Percentiles rank a stretch among this genome's conserved stretches.
Evolutionary conservation across 2,113 vertebrate genomes (phyloP).

Genomic region (Penelope pileata): DNA sequence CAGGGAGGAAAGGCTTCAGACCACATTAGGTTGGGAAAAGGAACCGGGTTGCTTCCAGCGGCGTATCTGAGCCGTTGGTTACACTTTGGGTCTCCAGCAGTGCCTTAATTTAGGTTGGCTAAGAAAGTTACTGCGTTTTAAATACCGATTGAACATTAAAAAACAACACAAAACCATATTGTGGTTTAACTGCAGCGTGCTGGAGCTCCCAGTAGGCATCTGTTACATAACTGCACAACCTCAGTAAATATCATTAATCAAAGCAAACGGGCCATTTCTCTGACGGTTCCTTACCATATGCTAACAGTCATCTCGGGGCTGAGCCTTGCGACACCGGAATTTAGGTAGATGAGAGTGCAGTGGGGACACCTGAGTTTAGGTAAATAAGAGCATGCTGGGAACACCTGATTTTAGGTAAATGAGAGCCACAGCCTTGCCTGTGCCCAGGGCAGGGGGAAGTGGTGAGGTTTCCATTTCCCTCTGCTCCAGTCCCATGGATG

Average conservation of each 20-base stretch:
- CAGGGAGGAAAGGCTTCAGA: neutral
- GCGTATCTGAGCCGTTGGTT: slow-evolving; percentile 51
- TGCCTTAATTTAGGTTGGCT: slow-evolving; percentile 63
- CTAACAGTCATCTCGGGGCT: neutral
- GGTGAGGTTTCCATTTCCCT: neutral
- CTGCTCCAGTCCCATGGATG: neutral
- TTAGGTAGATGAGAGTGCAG: neutral
- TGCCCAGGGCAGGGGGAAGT: neutral
- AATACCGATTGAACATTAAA: slow-evolving; percentile 69
- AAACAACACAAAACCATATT: slow-evolving; percentile 63
- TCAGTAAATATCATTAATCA: slow-evolving; percentile 65
- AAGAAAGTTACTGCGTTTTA: slow-evolving; percentile 70
- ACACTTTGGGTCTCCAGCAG: slow-evolving; percentile 46
- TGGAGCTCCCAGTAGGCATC: slow-evolving; percentile 55
- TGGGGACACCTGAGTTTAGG: neutral
- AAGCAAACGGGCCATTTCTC: slow-evolving; percentile 40
- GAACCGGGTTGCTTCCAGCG: slow-evolving; percentile 33
- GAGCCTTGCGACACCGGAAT: neutral
- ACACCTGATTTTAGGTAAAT: neutral
- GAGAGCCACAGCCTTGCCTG: neutral
- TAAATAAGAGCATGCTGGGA: neutral
- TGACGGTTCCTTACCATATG: slow-evolving; percentile 39
- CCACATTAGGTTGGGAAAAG: neutral
- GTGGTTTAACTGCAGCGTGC: slow-evolving; percentile 68
- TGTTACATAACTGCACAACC: slow-evolving; percentile 63